Conservation (phyloP, 2,888 invertebrate species). For the Drosophila eohydei region DNA sequence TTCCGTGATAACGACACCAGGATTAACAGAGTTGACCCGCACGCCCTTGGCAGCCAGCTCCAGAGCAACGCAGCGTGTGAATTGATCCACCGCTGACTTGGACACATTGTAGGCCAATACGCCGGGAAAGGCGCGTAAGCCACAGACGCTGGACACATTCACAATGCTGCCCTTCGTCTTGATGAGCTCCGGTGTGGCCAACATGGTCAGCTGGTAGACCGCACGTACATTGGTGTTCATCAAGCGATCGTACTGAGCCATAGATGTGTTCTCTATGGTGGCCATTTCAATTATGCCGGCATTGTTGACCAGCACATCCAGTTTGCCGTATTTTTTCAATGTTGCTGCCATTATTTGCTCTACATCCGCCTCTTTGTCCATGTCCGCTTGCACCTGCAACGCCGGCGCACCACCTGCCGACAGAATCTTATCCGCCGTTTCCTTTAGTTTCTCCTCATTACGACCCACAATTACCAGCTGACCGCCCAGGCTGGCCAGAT, state of each 20-base stretch:
- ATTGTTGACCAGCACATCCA: slow-evolving; percentile 94
- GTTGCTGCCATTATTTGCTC: slow-evolving; percentile 90
- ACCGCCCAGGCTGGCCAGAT: slow-evolving; percentile 88
- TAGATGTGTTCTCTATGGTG: slow-evolving; percentile 92
- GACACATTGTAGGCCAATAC: slow-evolving; percentile 96
- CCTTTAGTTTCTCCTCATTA: slow-evolving; percentile 88
- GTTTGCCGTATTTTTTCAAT: slow-evolving; percentile 89
- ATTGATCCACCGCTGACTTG: slow-evolving; percentile 97
- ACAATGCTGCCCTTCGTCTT: slow-evolving; percentile 94
- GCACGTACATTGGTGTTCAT: slow-evolving; percentile 96
- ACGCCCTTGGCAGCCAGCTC: slow-evolving; percentile 93
- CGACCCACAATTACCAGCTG: slow-evolving; percentile 89
- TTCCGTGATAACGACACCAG: slow-evolving; percentile 94
- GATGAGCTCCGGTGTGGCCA: slow-evolving; percentile 94
- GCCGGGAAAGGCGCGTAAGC: slow-evolving; percentile 94
- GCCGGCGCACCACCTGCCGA: slow-evolving; percentile 83
- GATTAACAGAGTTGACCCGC: slow-evolving; percentile 96
- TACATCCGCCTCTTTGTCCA: slow-evolving; percentile 90
- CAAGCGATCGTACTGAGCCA: slow-evolving; percentile 94
- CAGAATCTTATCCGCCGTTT: slow-evolving; percentile 86
- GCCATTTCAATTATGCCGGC: slow-evolving; percentile 94
- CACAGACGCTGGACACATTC: slow-evolving; percentile 97
- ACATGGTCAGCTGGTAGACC: slow-evolving; percentile 92
- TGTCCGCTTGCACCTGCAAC: slow-evolving; percentile 88
- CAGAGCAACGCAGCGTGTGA: slow-evolving; percentile 96